A percentile compares a stretch with the other conserved stretches of the same genome.
Conservation (phyloP, 2,888 invertebrate species). For the Tetragonisca angustula region DNA sequence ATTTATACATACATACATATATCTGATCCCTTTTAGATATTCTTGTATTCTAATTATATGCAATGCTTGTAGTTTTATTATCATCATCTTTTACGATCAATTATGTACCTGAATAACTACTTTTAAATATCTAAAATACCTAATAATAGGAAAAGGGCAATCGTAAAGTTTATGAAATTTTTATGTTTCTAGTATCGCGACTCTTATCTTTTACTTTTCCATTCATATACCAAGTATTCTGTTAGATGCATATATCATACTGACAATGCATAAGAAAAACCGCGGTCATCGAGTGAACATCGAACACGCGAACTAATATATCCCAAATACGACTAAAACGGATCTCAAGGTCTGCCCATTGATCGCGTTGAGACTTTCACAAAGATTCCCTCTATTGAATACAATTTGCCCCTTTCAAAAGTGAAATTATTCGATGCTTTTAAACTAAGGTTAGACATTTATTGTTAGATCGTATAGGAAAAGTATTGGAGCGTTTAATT, state of each 20-base stretch:
- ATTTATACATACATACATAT: too few species aligned
- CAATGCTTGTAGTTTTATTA: background rate
- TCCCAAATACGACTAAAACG: constrained; percentile 58
- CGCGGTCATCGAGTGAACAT: constrained; percentile 31
- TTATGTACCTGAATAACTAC: background rate
- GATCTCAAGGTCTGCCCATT: constrained; percentile 63
- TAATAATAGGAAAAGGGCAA: background rate
- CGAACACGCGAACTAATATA: constrained; percentile 56
- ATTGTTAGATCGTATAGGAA: background rate
- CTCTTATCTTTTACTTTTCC: constrained; percentile 6
- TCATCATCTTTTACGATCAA: background rate
- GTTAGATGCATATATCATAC: background rate
- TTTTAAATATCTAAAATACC: too few species aligned
- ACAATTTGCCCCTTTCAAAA: background rate
- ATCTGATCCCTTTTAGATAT: too few species aligned
- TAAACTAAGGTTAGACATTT: background rate
- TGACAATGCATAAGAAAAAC: constrained; percentile 39
- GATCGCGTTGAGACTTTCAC: constrained; percentile 49
- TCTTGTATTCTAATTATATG: too few species aligned
- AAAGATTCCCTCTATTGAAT: constrained; percentile 25
- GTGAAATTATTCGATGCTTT: background rate
- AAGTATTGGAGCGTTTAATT: background rate
- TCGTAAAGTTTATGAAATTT: background rate
- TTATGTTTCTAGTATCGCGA: background rate
- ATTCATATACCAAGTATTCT: background rate